Conservation (phyloP, 2,888 invertebrate species). For the Caenorhabditis sinica region DNA sequence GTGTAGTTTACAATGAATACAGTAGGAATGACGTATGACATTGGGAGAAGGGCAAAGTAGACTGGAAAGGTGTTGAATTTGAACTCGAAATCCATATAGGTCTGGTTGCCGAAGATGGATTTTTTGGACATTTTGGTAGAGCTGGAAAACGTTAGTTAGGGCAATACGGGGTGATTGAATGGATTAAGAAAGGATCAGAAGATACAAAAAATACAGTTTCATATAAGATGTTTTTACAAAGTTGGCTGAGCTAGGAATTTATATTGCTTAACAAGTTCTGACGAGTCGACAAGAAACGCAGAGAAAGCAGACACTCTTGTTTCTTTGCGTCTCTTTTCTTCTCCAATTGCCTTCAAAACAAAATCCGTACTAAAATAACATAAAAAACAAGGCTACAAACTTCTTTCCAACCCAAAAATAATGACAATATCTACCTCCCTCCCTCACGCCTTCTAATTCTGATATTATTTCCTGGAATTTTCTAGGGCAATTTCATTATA, state of each 20-base stretch:
- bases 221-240: no score
- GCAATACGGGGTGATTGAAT: neutral
- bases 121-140: slow-evolving; percentile 38
- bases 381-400: neutral
- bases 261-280: no score
- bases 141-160: neutral
- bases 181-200: neutral
- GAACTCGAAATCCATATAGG: slow-evolving; percentile 48
- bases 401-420: no score
- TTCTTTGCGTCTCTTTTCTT: no score
- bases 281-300: no score
- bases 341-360: no score
- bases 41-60: slow-evolving; percentile 41
- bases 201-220: neutral
- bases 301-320: no score
- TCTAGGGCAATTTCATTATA: neutral
- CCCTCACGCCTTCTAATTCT: neutral
- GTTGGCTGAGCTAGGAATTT: no score
- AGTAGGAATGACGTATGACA: slow-evolving; percentile 41
- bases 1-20: slow-evolving; percentile 43
- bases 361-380: no score
- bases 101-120: slow-evolving; percentile 41
- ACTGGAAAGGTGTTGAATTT: slow-evolving; percentile 51
- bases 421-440: neutral
- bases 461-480: neutral